Conservation (phyloP, 2,888 invertebrate species). For the Pyrochroa serraticornis region DNA sequence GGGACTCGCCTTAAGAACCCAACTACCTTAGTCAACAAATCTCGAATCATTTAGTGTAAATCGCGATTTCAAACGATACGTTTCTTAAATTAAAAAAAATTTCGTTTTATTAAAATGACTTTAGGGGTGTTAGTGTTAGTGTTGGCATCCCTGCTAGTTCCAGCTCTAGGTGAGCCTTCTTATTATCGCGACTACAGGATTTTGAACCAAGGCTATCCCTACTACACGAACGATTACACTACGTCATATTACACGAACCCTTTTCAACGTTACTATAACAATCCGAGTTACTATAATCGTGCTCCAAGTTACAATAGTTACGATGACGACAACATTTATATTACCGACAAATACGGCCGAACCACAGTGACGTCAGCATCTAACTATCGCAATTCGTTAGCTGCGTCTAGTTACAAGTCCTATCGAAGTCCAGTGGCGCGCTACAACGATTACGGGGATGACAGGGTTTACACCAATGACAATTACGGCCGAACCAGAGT, state of each 20-base stretch:
- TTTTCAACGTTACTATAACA: conserved; percentile 16
- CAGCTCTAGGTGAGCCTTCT: conserved; percentile 45
- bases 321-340: conserved; percentile 1
- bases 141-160: conserved; percentile 9
- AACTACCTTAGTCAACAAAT: background rate
- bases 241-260: conserved; percentile 35
- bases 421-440: conserved; percentile 1
- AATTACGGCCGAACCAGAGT: conserved; percentile 51
- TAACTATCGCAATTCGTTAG: too few relatives aligned
- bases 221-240: conserved; percentile 35
- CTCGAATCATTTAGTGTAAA: too few relatives aligned
- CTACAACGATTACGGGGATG: conserved; percentile 39
- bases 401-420: conserved; percentile 2
- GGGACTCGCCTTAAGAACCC: background rate
- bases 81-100: too few relatives aligned
- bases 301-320: background rate
- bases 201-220: conserved; percentile 20
- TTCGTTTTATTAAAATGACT: conserved; percentile 10
- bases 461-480: conserved; percentile 53
- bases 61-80: too few relatives aligned
- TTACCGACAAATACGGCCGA: background rate
- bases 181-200: conserved; percentile 40
- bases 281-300: conserved; percentile 3
- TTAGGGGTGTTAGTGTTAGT: background rate
- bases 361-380: too few relatives aligned